Base-by-base conservation (phyloP, 1,140 invertebrate genomes). In the Thaumetopoea pityocampa region DNA sequence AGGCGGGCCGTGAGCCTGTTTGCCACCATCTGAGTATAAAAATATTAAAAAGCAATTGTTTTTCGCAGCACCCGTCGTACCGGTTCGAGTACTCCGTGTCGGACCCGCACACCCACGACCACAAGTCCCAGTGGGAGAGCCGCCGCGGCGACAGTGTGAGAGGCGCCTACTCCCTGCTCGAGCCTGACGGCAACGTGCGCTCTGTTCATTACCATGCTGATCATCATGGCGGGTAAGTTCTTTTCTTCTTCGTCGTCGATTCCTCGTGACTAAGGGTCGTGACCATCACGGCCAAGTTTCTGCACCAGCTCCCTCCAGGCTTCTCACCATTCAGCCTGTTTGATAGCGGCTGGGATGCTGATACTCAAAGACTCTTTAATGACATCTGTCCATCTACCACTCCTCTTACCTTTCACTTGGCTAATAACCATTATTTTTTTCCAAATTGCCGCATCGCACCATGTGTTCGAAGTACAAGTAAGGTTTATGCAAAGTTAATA, bases 71-170 rank as follows among this genome's bases (percentile, higher is more conserved):
- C 18, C 63, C 63, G 1, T 30, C 42, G 3, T 88, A 87, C 53
- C 72, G 81, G 43, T 88, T 85, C 62, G 66, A 81, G 11, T 88
- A 87, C 67, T 50, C 66, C 3, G 87, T 88, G 3, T 64, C 73
- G 7, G 85, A 84, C 57, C 62, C 78, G 1, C 86, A 87, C 54
- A 88, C 64, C 11, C 51, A 51, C 4, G 64, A 64, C 46, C 44
- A 58, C 47, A 64, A 67, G 37, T 42, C 48, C 63, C 20, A 85
- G 74, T 65, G 81, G 29, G 86, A 88, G 60, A 68, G 67, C 34
- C 78, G 87, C 9, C 77, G 87, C 44, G 86, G 87, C 2, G 86
- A 87, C 60, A 58, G 76, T n/a, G 86, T 88, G 28, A 77, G 69
- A 40, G 87, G 87, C 12, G 68, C 60, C 12, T 87, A 87, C 53